These are phyloP conservation scores for Drosophila parvula DNA, from an alignment of 1,140 invertebrate species.

Conservation along the genomic window DNA sequence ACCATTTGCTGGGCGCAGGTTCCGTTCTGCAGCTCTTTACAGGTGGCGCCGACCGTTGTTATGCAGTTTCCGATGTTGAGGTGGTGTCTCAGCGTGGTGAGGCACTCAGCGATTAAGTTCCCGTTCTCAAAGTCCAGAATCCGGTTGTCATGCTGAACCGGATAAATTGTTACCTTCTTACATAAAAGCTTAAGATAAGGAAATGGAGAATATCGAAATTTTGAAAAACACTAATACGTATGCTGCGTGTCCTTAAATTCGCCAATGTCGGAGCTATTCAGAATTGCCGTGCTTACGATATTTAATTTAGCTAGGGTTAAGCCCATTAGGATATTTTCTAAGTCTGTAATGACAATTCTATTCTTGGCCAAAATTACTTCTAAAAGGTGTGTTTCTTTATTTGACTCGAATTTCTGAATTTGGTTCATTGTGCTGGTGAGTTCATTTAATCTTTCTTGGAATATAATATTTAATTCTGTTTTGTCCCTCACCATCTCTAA, in stretches of 20 bases:
- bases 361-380: too few relatives aligned
- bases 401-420: too few relatives aligned
- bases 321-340: too few relatives aligned
- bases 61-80: background rate
- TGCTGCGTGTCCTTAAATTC: constrained; percentile 4
- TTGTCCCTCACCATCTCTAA: too few relatives aligned
- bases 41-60: background rate
- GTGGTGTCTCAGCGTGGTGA: too few relatives aligned
- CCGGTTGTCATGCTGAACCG: background rate
- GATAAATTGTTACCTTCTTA: background rate
- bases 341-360: too few relatives aligned
- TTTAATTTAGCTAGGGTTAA: background rate
- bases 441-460: too few relatives aligned
- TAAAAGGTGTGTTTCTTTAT: too few relatives aligned
- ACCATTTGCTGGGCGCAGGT: constrained; percentile 1
- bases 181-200: constrained; percentile 1
- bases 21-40: background rate
- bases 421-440: too few relatives aligned
- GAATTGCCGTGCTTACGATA: background rate
- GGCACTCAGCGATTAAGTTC: background rate
- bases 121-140: constrained; percentile 6
- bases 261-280: background rate
- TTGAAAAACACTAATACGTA: constrained; percentile 3
- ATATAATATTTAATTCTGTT: too few relatives aligned
- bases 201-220: constrained; percentile 1